These are phyloP conservation scores for Hiodon alosoides DNA, from an alignment of 2,113 vertebrate genomes.

Conservation along the genomic window DNA sequence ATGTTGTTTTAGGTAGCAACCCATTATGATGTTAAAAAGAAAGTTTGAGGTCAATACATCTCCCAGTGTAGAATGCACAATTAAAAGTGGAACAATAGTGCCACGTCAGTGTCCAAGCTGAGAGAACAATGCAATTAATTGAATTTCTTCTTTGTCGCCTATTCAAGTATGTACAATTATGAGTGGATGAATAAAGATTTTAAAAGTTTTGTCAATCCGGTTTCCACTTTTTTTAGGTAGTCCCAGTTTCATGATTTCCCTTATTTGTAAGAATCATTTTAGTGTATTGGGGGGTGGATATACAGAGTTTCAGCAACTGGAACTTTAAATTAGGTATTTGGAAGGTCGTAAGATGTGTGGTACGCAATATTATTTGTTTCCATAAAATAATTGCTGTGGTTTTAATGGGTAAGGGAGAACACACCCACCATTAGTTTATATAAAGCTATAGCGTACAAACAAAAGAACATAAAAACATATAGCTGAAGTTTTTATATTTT, in stretches of 20 bases:
- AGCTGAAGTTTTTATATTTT: too few relatives aligned
- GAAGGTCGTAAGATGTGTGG: too few relatives aligned
- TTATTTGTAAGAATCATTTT: not conserved
- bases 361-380: too few relatives aligned
- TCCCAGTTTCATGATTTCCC: not conserved
- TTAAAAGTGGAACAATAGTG: not conserved
- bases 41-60: too few relatives aligned
- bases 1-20: not conserved
- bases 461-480: too few relatives aligned
- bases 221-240: not conserved
- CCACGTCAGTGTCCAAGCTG: slow-evolving; percentile 1
- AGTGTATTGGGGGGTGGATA: too few relatives aligned
- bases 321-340: too few relatives aligned
- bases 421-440: too few relatives aligned
- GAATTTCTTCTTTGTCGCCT: slow-evolving; percentile 27
- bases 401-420: too few relatives aligned
- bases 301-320: not conserved
- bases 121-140: slow-evolving; percentile 10
- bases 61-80: not conserved
- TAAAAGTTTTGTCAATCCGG: slow-evolving; percentile 25
- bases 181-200: slow-evolving; percentile 50
- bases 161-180: slow-evolving; percentile 25
- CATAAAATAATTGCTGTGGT: too few relatives aligned
- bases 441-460: too few relatives aligned
- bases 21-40: too few relatives aligned